Evolutionary conservation across 1,140 invertebrate species (phyloP).

Genomic region (Chymomyza costata): DNA sequence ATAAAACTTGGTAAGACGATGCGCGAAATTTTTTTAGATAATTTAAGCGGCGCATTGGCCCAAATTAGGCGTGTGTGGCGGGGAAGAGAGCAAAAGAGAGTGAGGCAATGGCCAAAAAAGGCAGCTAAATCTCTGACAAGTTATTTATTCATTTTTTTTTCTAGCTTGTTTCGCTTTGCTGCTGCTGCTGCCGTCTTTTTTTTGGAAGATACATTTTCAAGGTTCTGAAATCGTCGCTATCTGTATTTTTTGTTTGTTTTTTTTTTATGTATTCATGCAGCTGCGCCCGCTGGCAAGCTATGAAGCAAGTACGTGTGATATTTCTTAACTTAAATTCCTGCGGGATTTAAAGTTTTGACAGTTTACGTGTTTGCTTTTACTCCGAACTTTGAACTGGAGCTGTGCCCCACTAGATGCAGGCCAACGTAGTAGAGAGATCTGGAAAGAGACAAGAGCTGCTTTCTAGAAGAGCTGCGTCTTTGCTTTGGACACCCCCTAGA

Average conservation of each 20-base stretch:
- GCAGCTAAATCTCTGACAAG: conserved; percentile 31
- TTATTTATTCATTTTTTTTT: conserved; percentile 36
- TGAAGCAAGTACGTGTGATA: conserved; percentile 72
- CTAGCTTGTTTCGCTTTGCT: conserved; percentile 29
- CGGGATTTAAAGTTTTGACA: conserved; percentile 73
- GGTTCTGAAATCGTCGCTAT: conserved; percentile 37
- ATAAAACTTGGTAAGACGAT: conserved; percentile 68
- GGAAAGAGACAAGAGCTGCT: conserved; percentile 1
- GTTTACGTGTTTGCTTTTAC: conserved; percentile 71
- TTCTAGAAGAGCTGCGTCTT: not conserved
- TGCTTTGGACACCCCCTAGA: conserved; percentile 36
- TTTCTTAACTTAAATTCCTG: conserved; percentile 73
- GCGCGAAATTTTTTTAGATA: conserved; percentile 66
- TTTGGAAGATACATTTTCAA: conserved; percentile 61
- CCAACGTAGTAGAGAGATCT: not conserved
- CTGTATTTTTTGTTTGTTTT: conserved; percentile 26
- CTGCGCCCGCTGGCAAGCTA: conserved; percentile 33
- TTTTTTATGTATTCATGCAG: conserved; percentile 28
- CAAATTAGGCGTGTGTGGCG: conserved; percentile 6
- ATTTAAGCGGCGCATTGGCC: conserved; percentile 48
- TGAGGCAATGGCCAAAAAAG: conserved; percentile 6
- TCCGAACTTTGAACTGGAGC: conserved; percentile 61
- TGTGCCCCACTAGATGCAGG: conserved; percentile 6
- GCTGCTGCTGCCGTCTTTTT: conserved; percentile 24
- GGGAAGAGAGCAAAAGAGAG: not conserved